Percentiles rank a stretch among this genome's conserved stretches.
phyloP scores from a whole-genome alignment of 2,797 vertebrate species.

The Mormyrus hasselquistii region DNA sequence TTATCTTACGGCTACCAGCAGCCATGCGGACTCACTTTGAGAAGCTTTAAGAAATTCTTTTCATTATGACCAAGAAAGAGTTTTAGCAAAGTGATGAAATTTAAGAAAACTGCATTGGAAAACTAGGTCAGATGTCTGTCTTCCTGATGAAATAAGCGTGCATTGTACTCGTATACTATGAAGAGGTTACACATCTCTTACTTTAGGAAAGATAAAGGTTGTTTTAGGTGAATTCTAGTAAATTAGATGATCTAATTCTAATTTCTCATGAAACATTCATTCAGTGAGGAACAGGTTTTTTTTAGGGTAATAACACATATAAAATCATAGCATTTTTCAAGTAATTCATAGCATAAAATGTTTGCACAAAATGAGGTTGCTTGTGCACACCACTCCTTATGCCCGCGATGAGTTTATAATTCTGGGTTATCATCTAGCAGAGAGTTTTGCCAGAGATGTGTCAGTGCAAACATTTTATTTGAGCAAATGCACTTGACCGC shows the following conservation, averaged over 20 bases:
- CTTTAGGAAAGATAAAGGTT: not conserved
- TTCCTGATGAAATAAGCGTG: conserved; percentile 55
- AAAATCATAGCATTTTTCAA: not conserved
- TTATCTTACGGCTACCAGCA: conserved; percentile 27
- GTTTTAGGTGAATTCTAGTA: not conserved
- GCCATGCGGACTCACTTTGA: conserved; percentile 39
- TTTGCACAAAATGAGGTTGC: not conserved
- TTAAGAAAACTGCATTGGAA: conserved; percentile 40
- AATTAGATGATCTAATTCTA: not conserved
- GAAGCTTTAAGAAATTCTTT: conserved; percentile 51
- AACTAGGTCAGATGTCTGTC: conserved; percentile 40
- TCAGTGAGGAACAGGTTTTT: not conserved
- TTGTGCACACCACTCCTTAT: not conserved
- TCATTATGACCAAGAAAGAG: conserved; percentile 51
- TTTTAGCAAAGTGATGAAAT: conserved; percentile 47
- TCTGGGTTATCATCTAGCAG: not conserved
- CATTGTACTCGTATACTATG: conserved; percentile 31
- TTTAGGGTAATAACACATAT: not conserved
- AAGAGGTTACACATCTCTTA: not conserved
- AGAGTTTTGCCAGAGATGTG: not conserved
- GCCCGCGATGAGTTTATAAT: not conserved
- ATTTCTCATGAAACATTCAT: not conserved
- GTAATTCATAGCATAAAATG: not conserved
- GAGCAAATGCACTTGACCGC: not conserved
- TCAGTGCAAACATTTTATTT: not conserved